These are phyloP conservation scores for Eucidaris tribuloides DNA, from an alignment of 35 echinoderm and acorn worm genomes.

Conservation along the genomic window DNA sequence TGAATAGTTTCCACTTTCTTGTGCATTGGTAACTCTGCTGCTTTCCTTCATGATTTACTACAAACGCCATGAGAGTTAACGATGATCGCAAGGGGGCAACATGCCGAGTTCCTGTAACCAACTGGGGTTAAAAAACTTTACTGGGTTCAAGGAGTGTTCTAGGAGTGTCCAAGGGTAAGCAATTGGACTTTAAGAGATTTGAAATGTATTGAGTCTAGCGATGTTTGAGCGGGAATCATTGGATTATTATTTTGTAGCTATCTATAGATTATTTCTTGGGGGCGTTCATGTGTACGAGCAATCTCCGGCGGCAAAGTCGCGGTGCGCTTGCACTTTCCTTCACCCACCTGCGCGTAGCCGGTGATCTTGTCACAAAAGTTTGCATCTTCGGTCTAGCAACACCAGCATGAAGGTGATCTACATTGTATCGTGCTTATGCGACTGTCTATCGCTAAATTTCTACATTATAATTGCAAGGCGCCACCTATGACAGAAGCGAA, in stretches of 20 bases:
- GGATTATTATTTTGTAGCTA: background rate
- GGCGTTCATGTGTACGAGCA: background rate
- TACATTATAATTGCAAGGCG: slow-evolving; percentile 97
- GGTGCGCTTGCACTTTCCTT: slow-evolving; percentile 90
- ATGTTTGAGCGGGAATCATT: background rate
- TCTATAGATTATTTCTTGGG: no score
- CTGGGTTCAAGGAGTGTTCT: no score
- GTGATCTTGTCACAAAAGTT: slow-evolving; percentile 96
- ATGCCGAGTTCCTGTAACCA: no score
- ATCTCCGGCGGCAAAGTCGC: slow-evolving; percentile 91
- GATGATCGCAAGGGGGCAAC: no score
- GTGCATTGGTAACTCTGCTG: no score
- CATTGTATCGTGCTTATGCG: slow-evolving; percentile 64
- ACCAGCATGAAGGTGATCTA: slow-evolving; percentile 93
- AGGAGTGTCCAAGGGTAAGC: no score
- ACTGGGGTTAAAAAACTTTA: no score
- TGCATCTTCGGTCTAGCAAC: slow-evolving; percentile 96
- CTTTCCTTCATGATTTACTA: no score
- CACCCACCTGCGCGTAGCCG: slow-evolving; percentile 79
- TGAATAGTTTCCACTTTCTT: no score
- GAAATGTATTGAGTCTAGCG: no score
- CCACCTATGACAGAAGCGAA: slow-evolving; percentile 96
- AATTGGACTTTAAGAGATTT: no score
- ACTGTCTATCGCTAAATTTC: slow-evolving; percentile 86
- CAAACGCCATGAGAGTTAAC: no score